Percentiles rank a stretch among this genome's conserved stretches.
These are phyloP conservation scores for Onychostruthus taczanowskii DNA, from an alignment of 2,113 vertebrate genomes.

Conservation along the genomic window DNA sequence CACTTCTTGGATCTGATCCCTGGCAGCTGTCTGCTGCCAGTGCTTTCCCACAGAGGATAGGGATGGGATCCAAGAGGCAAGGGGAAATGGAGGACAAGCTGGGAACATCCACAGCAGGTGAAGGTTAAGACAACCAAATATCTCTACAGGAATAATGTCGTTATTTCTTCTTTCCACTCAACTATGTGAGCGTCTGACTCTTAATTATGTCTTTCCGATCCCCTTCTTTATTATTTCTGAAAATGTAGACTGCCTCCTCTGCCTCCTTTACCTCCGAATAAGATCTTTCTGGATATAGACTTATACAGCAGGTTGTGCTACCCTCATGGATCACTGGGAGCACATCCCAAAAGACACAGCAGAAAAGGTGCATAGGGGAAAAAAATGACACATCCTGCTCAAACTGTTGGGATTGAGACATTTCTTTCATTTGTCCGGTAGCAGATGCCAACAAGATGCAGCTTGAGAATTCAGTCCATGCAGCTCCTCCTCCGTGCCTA, in stretches of 20 bases:
- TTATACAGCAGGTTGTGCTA: not conserved
- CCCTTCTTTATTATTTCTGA: not conserved
- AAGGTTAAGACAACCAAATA: not conserved
- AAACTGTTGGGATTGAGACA: not conserved
- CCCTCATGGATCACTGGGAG: not conserved
- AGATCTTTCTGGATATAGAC: not conserved
- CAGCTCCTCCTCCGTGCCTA: not conserved
- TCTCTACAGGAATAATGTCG: not conserved
- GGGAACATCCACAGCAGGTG: slow-evolving; percentile 49
- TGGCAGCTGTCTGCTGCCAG: slow-evolving; percentile 53
- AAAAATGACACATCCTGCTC: not conserved
- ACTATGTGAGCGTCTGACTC: not conserved
- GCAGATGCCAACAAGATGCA: not conserved
- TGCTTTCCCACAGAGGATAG: slow-evolving; percentile 27
- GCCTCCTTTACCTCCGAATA: not conserved
- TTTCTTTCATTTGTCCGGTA: not conserved
- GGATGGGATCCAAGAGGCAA: slow-evolving; percentile 49
- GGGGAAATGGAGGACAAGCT: slow-evolving; percentile 45
- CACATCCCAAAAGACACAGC: not conserved
- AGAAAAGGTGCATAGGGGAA: not conserved
- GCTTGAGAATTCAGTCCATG: not conserved
- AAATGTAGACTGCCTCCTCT: not conserved
- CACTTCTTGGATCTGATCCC: slow-evolving; percentile 51
- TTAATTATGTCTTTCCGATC: not conserved
- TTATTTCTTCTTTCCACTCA: not conserved